Conservation (phyloP, 2,113 vertebrate genomes). For the Apeltes quadracus region DNA sequence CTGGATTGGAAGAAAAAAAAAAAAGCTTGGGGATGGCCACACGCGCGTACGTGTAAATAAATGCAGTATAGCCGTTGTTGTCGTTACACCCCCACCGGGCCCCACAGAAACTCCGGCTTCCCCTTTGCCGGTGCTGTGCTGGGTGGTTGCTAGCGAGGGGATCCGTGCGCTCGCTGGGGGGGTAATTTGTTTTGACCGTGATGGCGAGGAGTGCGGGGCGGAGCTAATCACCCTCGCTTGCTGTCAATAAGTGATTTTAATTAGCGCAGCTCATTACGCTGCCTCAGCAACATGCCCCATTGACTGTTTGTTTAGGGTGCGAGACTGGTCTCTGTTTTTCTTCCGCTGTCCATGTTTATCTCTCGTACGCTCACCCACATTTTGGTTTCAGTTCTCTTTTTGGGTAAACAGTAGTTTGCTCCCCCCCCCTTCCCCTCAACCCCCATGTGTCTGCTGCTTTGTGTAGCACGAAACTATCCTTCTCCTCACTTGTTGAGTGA, state of each 20-base stretch:
- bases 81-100: slow-evolving; percentile 14
- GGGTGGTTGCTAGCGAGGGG: slow-evolving; percentile 50
- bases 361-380: slow-evolving; percentile 21
- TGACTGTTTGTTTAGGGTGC: slow-evolving; percentile 58
- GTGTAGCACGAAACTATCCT: slow-evolving; percentile 7
- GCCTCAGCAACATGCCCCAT: slow-evolving; percentile 68
- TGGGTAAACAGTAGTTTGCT: not conserved
- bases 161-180: slow-evolving; percentile 52
- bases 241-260: slow-evolving; percentile 84
- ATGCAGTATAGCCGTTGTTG: slow-evolving; percentile 12
- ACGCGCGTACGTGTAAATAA: slow-evolving; percentile 16
- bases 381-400: slow-evolving; percentile 25
- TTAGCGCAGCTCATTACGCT: slow-evolving; percentile 80
- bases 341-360: slow-evolving; percentile 46
- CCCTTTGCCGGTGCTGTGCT: slow-evolving; percentile 11
- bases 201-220: slow-evolving; percentile 67
- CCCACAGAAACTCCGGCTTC: slow-evolving; percentile 15
- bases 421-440: too few relatives aligned
- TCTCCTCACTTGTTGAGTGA: slow-evolving; percentile 57
- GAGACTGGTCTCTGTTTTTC: slow-evolving; percentile 47
- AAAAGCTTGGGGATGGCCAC: slow-evolving; percentile 11
- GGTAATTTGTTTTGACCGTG: slow-evolving; percentile 79
- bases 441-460: slow-evolving; percentile 15
- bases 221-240: slow-evolving; percentile 76
- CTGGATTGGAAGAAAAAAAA: slow-evolving; percentile 27